Percentiles rank a stretch among this genome's conserved stretches.
phyloP scores from a whole-genome alignment of 2,113 vertebrate genomes.

The Sterrhoptilus dennistouni region DNA sequence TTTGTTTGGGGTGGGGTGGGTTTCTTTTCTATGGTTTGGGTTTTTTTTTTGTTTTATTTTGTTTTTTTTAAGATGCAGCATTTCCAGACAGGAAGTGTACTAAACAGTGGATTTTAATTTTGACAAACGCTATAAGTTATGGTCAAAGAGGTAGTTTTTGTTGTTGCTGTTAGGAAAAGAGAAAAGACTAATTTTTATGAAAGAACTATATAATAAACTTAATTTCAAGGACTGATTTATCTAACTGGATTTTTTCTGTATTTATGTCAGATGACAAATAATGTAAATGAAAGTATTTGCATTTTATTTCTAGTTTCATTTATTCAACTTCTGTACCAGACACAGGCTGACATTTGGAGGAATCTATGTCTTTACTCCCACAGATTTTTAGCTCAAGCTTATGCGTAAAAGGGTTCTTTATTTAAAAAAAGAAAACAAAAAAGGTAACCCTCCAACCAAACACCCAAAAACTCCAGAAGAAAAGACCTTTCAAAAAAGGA shows the following conservation, averaged over 20 bases:
- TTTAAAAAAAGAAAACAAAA: background rate
- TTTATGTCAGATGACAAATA: background rate
- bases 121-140: background rate
- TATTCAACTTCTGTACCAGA: background rate
- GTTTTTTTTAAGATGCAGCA: background rate
- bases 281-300: background rate
- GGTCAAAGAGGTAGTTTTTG: background rate
- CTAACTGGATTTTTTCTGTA: background rate
- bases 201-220: background rate
- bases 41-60: background rate
- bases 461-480: background rate
- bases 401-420: background rate
- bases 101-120: background rate
- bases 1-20: background rate
- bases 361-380: background rate
- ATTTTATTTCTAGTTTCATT: background rate
- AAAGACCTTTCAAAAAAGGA: background rate
- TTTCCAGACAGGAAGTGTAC: background rate
- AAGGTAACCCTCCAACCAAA: background rate
- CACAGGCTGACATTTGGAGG: background rate
- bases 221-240: background rate
- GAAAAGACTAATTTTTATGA: background rate
- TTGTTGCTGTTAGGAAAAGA: background rate
- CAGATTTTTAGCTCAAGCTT: background rate
- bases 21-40: background rate